A percentile compares a stretch with the other conserved stretches of the same genome.
phyloP scores from a whole-genome alignment of 2,888 invertebrate genomes.

The Hydriomena furcata region DNA sequence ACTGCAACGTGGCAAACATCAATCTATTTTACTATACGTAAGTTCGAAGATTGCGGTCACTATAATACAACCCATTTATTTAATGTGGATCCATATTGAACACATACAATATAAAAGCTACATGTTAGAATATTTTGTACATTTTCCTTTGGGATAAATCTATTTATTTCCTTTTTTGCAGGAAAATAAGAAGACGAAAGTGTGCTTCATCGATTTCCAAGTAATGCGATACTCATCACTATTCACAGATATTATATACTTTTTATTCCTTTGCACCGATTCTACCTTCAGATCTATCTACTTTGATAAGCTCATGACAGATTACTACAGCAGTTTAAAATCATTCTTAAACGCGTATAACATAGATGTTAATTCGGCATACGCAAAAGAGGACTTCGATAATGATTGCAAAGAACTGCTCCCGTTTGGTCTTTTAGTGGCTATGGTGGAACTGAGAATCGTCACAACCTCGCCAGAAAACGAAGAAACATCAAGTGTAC shows the following conservation, averaged over 20 bases:
- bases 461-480: constrained; percentile 51
- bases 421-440: constrained; percentile 61
- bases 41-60: too few relatives aligned
- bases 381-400: constrained; percentile 53
- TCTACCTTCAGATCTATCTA: constrained; percentile 60
- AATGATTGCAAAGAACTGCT: constrained; percentile 52
- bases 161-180: constrained; percentile 7
- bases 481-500: constrained; percentile 41
- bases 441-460: constrained; percentile 61
- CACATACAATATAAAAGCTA: too few relatives aligned
- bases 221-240: constrained; percentile 66
- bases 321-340: constrained; percentile 59
- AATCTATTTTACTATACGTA: too few relatives aligned
- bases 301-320: constrained; percentile 48
- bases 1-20: too few relatives aligned
- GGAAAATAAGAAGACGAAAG: constrained; percentile 32
- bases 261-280: constrained; percentile 63
- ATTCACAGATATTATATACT: constrained; percentile 63
- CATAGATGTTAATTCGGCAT: constrained; percentile 52
- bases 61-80: too few relatives aligned
- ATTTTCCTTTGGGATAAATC: too few relatives aligned
- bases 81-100: too few relatives aligned
- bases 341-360: constrained; percentile 50
- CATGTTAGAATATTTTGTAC: too few relatives aligned
- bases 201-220: constrained; percentile 72